These are phyloP conservation scores for Plecturocebus donacophilus DNA, from an alignment of 2,113 vertebrate species.

Conservation along the genomic window DNA sequence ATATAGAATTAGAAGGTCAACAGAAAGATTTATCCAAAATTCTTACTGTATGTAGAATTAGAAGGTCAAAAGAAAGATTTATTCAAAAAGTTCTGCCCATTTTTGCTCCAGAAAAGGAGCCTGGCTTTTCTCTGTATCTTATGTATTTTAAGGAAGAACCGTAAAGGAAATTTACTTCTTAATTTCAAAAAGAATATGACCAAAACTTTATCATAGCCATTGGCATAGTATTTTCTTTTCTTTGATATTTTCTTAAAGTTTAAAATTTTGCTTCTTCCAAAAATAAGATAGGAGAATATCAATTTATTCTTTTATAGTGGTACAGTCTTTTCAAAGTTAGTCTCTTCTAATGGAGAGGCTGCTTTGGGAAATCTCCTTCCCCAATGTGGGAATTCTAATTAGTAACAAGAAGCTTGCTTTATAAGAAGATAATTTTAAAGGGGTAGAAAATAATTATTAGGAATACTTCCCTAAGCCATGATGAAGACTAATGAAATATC, in stretches of 20 bases:
- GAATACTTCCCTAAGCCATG: constrained; percentile 24
- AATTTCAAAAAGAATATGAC: constrained; percentile 7
- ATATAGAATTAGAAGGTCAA: too few species aligned
- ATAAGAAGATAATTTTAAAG: constrained; percentile 45
- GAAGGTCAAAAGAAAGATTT: too few species aligned
- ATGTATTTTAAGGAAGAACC: neutral
- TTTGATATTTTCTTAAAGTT: constrained; percentile 9
- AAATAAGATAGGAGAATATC: neutral
- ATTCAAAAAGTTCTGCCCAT: too few species aligned
- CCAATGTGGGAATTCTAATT: constrained; percentile 39
- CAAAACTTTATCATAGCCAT: constrained; percentile 2
- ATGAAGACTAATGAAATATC: constrained; percentile 61
- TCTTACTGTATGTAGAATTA: too few species aligned
- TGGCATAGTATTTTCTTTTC: neutral
- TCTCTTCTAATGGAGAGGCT: neutral
- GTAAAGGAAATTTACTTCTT: constrained; percentile 36
- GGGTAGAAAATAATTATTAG: constrained; percentile 54
- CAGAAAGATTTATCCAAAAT: too few species aligned
- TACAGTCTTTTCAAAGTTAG: neutral
- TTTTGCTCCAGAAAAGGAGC: neutral
- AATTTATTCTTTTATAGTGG: neutral
- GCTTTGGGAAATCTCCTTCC: constrained; percentile 1
- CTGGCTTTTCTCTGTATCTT: constrained; percentile 16
- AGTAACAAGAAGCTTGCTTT: constrained; percentile 42
- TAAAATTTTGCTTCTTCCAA: constrained; percentile 36